These are phyloP conservation scores for Mustelus asterias DNA, from an alignment of 2,113 vertebrate species.

Conservation along the genomic window DNA sequence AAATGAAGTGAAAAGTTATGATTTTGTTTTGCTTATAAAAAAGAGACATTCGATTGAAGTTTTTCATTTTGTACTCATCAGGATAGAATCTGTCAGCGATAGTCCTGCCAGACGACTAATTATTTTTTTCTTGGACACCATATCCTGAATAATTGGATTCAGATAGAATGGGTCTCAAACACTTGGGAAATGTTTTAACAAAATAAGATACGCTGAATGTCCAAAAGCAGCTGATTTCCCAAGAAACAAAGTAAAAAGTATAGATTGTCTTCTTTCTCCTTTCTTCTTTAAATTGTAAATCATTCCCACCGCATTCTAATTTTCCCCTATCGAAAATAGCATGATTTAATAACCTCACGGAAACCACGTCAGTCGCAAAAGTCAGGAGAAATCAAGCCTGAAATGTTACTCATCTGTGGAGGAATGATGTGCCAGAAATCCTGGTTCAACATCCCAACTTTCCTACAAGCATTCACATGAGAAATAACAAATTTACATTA, in stretches of 20 bases:
- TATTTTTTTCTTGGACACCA: not conserved
- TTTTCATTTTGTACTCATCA: no score
- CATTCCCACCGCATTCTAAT: not conserved
- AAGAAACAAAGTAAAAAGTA: not conserved
- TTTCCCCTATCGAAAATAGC: not conserved
- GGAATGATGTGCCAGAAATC: not conserved
- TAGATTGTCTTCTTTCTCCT: not conserved
- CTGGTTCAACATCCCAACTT: not conserved
- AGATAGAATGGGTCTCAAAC: not conserved
- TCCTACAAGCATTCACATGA: not conserved
- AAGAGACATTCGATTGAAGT: no score
- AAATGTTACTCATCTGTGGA: not conserved
- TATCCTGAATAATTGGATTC: not conserved
- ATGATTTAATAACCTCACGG: not conserved
- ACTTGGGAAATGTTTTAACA: not conserved
- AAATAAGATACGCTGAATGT: not conserved
- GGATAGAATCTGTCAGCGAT: no score
- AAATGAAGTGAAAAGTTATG: not conserved
- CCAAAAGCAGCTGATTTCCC: not conserved
- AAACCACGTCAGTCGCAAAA: not conserved
- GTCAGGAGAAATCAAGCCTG: not conserved
- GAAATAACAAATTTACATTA: conserved; percentile 18
- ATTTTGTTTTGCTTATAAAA: no score
- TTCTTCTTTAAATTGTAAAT: not conserved
- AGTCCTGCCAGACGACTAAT: no score